Percentiles rank a stretch among this genome's conserved stretches.
Evolutionary conservation across 2,113 vertebrate species (phyloP).

Genomic region (Sterna hirundo): DNA sequence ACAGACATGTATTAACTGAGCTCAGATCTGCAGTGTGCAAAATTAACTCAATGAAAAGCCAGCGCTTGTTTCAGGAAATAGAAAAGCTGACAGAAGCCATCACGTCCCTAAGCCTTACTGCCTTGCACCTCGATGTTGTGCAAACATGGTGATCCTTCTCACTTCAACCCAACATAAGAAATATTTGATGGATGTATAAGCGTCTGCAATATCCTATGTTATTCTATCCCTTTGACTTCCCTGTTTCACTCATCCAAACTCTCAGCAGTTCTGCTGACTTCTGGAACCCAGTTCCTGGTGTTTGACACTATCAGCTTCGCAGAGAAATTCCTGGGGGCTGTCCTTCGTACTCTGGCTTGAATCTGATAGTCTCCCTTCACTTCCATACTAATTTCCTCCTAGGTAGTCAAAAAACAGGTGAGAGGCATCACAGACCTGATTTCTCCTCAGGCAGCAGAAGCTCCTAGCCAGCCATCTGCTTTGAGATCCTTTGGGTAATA

Average conservation of each 20-base stretch:
- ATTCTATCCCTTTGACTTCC: background rate
- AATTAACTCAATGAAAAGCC: background rate
- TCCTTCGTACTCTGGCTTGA: background rate
- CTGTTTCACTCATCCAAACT: background rate
- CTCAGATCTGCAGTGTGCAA: background rate
- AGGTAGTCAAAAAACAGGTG: background rate
- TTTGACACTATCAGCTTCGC: background rate
- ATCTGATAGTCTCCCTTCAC: background rate
- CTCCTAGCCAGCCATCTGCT: background rate
- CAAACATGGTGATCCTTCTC: background rate
- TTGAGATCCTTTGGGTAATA: background rate
- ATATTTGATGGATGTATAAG: background rate
- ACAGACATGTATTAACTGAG: background rate
- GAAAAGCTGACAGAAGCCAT: slow-evolving; percentile 12
- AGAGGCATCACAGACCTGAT: background rate
- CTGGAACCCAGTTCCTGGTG: background rate
- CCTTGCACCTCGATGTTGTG: background rate
- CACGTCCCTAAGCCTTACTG: background rate
- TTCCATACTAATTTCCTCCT: background rate
- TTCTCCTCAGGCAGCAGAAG: background rate
- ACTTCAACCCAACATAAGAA: background rate
- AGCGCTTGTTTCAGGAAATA: background rate
- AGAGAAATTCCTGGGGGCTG: background rate
- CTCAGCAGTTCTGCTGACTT: background rate
- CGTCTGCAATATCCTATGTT: background rate